These are phyloP conservation scores for Psittacula echo DNA, from an alignment of 2,797 vertebrate species.

Conservation along the genomic window DNA sequence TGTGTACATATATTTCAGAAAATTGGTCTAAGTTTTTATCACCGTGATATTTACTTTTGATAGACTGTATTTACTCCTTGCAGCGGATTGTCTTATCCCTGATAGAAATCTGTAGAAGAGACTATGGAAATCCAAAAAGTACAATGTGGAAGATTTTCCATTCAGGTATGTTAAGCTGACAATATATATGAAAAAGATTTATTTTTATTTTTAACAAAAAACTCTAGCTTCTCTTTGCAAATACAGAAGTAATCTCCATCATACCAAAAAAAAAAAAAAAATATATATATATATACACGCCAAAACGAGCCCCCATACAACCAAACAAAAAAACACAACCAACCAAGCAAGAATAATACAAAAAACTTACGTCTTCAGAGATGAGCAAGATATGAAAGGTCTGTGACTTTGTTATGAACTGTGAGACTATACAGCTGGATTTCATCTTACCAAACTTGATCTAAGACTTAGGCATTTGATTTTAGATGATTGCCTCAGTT, in stretches of 20 bases:
- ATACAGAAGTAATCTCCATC: neutral
- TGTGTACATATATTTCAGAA: neutral
- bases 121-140: neutral
- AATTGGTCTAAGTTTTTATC: neutral
- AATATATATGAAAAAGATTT: neutral
- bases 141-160: neutral
- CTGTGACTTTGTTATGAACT: neutral
- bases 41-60: neutral
- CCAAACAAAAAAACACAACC: no score
- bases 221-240: neutral
- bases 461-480: neutral
- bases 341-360: neutral
- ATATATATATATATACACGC: no score
- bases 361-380: neutral
- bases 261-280: neutral
- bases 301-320: neutral
- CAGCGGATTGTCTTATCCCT: neutral
- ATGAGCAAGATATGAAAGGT: neutral
- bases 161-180: neutral
- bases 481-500: neutral
- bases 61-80: neutral
- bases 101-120: neutral
- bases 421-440: neutral
- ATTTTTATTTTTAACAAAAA: neutral
- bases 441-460: neutral